Evolutionary conservation across 2,113 vertebrate genomes (phyloP).

Genomic region (Ranitomeya imitator): DNA sequence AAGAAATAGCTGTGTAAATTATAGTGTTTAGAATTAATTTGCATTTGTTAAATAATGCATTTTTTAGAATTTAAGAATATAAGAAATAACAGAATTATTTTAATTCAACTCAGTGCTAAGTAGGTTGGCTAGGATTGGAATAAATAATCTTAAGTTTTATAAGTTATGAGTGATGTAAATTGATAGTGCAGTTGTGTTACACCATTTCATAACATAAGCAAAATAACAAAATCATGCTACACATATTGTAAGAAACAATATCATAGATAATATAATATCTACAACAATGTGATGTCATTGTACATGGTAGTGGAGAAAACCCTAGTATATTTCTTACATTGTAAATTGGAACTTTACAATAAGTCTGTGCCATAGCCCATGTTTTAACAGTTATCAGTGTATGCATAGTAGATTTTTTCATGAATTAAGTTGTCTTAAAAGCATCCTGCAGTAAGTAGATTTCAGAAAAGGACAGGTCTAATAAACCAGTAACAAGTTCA

Average conservation of each 20-base stretch:
- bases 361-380: too few relatives aligned
- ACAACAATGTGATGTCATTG: not conserved
- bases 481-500: not conserved
- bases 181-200: not conserved
- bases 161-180: not conserved
- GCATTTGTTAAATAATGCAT: too few relatives aligned
- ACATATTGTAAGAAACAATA: not conserved
- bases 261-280: not conserved
- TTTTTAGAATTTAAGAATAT: too few relatives aligned
- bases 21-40: too few relatives aligned
- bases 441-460: constrained; percentile 14
- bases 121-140: too few relatives aligned
- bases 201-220: not conserved
- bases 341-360: not conserved
- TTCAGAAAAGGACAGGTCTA: constrained; percentile 1
- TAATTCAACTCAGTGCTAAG: too few relatives aligned
- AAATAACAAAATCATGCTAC: not conserved
- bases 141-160: too few relatives aligned
- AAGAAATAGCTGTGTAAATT: too few relatives aligned
- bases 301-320: not conserved
- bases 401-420: not conserved
- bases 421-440: constrained; percentile 8
- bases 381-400: not conserved
- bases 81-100: too few relatives aligned
- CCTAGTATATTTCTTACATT: not conserved